Conservation (phyloP, 2,113 vertebrate genomes). For the Scomber scombrus region DNA sequence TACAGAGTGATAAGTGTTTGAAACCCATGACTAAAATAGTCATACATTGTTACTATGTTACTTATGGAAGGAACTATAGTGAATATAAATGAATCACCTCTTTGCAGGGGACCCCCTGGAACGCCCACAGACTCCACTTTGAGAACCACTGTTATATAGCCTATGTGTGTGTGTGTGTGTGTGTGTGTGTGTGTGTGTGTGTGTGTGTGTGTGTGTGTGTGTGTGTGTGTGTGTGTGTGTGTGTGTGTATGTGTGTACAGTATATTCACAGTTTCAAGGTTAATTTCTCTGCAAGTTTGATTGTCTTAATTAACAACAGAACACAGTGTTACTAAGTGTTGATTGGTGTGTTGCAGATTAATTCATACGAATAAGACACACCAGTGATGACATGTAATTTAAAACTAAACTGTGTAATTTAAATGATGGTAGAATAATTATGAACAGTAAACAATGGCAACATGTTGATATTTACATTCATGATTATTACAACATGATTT, state of each 20-base stretch:
- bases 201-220: background rate
- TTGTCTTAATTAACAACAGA: slow-evolving; percentile 1
- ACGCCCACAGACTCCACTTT: no score
- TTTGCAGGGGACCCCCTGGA: no score
- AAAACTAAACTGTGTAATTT: background rate
- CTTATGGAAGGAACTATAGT: no score
- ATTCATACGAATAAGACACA: background rate
- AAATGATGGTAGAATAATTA: no score
- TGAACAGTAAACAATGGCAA: background rate
- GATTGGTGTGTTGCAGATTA: background rate
- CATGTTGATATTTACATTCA: background rate
- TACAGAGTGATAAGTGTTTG: no score
- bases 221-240: background rate
- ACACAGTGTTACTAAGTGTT: background rate
- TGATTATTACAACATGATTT: no score
- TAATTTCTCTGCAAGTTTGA: slow-evolving; percentile 30
- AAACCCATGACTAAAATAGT: no score
- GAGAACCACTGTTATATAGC: background rate
- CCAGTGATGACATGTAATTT: background rate
- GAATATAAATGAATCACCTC: no score
- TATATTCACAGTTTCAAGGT: slow-evolving; percentile 10
- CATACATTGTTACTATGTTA: no score
- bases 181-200: background rate
- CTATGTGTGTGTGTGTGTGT: background rate
- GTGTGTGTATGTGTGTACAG: no score